These are phyloP conservation scores for Ganaspis brasiliensis DNA, from an alignment of 2,888 invertebrate species.

Conservation along the genomic window DNA sequence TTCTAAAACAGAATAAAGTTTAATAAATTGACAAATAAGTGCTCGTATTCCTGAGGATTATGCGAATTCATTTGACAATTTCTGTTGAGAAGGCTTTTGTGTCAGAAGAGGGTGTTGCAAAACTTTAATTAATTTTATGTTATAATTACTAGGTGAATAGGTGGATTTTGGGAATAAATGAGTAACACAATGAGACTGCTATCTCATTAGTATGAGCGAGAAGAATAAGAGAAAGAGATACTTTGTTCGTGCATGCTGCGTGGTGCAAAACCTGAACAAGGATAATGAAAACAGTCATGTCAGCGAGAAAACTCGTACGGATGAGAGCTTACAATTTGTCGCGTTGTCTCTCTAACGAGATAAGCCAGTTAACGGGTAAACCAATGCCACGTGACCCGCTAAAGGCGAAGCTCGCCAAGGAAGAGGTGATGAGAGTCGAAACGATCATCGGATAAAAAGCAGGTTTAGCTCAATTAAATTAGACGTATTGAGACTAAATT, in stretches of 20 bases:
- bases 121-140: conserved; percentile 67
- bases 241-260: not conserved
- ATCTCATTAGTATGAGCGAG: conserved; percentile 16
- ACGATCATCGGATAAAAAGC: conserved; percentile 27
- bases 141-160: conserved; percentile 55
- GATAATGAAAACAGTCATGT: conserved; percentile 28
- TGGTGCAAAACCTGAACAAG: conserved; percentile 16
- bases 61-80: no score
- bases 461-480: conserved; percentile 10
- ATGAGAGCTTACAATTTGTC: conserved; percentile 33
- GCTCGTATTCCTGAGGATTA: no score
- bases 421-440: conserved; percentile 17
- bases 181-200: conserved; percentile 66
- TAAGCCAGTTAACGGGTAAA: conserved; percentile 27
- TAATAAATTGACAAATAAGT: no score
- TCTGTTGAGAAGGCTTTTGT: no score
- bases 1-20: no score
- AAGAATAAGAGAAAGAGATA: not conserved
- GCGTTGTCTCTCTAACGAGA: conserved; percentile 34
- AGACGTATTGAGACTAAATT: conserved; percentile 23
- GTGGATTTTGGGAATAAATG: conserved; percentile 50
- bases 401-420: conserved; percentile 23
- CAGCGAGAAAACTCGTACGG: conserved; percentile 15
- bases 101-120: conserved; percentile 49
- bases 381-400: conserved; percentile 29